These are phyloP conservation scores for Varecia variegata DNA, from an alignment of 2,797 vertebrate species.

Conservation along the genomic window DNA sequence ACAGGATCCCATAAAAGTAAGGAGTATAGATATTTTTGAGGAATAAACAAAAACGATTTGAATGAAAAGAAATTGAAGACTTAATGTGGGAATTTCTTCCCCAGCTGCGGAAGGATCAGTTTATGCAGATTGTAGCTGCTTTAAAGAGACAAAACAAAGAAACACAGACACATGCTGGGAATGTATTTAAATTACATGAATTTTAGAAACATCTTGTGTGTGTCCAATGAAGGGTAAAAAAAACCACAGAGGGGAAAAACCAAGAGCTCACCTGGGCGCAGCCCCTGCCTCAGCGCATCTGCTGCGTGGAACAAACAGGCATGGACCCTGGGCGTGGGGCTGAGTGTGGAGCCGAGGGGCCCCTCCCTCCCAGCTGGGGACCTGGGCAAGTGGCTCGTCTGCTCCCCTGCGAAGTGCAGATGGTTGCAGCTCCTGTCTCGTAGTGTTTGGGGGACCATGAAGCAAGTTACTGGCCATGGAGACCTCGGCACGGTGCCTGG, in stretches of 20 bases:
- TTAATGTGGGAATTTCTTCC: background rate
- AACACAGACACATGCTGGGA: background rate
- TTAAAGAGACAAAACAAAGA: too few species aligned
- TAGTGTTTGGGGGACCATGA: background rate
- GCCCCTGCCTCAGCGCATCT: background rate
- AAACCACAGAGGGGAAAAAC: too few species aligned
- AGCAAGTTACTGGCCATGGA: too few species aligned
- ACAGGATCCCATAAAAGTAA: background rate
- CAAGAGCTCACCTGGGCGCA: accelerated
- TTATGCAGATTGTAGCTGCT: background rate
- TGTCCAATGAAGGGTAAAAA: background rate
- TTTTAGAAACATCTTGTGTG: background rate
- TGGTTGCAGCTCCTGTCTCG: background rate
- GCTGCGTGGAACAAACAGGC: background rate
- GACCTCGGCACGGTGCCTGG: background rate
- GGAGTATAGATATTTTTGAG: background rate
- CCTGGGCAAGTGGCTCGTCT: accelerated
- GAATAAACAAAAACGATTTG: background rate
- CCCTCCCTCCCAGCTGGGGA: background rate
- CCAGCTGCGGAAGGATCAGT: background rate
- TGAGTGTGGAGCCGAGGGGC: too few species aligned
- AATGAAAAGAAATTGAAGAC: background rate
- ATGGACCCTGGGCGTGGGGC: accelerated
- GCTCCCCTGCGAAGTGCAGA: background rate
- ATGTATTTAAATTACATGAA: background rate